Evolutionary conservation across 2,888 invertebrate genomes (phyloP).

Genomic region (Coleophora deauratella): DNA sequence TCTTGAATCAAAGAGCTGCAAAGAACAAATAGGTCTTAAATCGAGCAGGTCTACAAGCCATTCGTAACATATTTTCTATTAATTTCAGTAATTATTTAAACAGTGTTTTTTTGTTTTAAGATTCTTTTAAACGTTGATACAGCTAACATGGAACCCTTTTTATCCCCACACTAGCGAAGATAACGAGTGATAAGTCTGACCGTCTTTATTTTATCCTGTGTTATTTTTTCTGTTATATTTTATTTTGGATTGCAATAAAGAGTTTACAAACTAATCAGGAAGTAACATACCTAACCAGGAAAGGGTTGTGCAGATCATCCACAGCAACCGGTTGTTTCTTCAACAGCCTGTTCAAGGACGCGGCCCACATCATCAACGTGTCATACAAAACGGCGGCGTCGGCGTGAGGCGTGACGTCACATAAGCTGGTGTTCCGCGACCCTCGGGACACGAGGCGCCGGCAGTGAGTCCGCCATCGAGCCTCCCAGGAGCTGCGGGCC

Average conservation of each 20-base stretch:
- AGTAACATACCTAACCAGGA: conserved; percentile 28
- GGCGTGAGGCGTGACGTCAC: conserved; percentile 20
- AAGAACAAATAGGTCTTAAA: too few species aligned
- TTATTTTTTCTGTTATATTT: too few species aligned
- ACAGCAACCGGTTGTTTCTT: conserved; percentile 27
- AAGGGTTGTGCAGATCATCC: conserved; percentile 40
- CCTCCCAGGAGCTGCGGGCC: conserved; percentile 19
- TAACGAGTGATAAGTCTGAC: too few species aligned
- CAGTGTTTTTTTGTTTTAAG: too few species aligned
- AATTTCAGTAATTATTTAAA: too few species aligned
- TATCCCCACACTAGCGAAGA: too few species aligned
- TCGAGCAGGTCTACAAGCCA: not conserved
- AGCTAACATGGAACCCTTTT: too few species aligned
- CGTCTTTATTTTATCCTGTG: too few species aligned
- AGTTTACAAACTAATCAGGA: too few species aligned
- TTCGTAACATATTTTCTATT: too few species aligned
- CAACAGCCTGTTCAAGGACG: conserved; percentile 31
- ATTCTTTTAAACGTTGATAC: too few species aligned
- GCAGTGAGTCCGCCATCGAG: conserved; percentile 23
- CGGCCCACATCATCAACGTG: conserved; percentile 44
- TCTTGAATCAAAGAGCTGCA: conserved; percentile 33
- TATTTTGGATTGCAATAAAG: too few species aligned
- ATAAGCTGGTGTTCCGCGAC: conserved; percentile 6
- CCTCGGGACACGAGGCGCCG: conserved; percentile 6
- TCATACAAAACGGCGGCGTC: conserved; percentile 53